These are phyloP conservation scores for Ploceus nigricollis DNA, from an alignment of 2,113 vertebrate genomes.

Conservation along the genomic window DNA sequence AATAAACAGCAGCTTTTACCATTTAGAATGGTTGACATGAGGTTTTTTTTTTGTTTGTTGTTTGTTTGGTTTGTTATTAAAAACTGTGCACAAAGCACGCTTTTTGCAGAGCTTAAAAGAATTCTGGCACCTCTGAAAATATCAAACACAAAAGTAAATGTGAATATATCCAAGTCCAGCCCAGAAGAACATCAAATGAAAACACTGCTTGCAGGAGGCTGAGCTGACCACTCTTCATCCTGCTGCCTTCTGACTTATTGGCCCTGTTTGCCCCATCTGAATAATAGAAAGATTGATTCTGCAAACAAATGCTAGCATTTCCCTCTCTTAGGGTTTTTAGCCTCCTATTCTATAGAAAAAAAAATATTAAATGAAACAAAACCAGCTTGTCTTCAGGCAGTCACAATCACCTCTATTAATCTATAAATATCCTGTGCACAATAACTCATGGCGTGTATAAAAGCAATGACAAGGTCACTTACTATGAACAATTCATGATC, in stretches of 20 bases:
- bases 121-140: not conserved
- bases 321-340: not conserved
- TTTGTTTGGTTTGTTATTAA: not conserved
- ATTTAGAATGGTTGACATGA: not conserved
- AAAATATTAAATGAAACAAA: not conserved
- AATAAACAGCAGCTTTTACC: not conserved
- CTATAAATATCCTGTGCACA: constrained; percentile 69
- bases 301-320: not conserved
- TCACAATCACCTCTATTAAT: constrained; percentile 45
- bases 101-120: not conserved
- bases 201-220: not conserved
- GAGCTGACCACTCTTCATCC: not conserved
- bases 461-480: constrained; percentile 68
- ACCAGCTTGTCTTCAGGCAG: constrained; percentile 35
- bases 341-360: not conserved
- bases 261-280: not conserved
- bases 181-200: not conserved
- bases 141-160: not conserved
- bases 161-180: not conserved
- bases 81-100: not conserved
- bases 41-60: rapidly evolving
- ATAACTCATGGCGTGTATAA: constrained; percentile 61
- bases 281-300: not conserved
- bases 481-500: constrained; percentile 64
- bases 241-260: not conserved